Evolutionary conservation across 1,140 invertebrate genomes (phyloP).

Genomic region (Drosophila kurseongensis): DNA sequence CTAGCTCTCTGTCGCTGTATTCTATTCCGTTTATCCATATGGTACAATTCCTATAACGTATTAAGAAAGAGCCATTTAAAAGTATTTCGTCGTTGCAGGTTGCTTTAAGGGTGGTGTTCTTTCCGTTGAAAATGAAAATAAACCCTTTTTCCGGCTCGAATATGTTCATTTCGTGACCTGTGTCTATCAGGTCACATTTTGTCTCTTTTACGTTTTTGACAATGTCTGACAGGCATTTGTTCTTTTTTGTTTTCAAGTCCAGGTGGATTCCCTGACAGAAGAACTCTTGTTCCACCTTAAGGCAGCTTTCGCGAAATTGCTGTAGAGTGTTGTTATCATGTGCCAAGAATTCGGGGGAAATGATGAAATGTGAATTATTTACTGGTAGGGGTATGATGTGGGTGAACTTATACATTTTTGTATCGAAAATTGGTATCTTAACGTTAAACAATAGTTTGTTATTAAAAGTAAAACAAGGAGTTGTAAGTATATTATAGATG

Average conservation of each 20-base stretch:
- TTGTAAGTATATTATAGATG: conserved; percentile 8
- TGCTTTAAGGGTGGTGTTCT: conserved; percentile 1
- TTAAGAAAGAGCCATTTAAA: conserved; percentile 6
- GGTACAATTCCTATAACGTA: conserved; percentile 7
- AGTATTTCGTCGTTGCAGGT: background rate
- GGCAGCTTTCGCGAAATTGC: conserved; percentile 13
- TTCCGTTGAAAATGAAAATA: conserved; percentile 14
- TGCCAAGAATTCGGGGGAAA: conserved; percentile 3
- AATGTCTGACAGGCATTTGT: conserved; percentile 7
- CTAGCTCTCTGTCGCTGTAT: background rate
- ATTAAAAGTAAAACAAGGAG: conserved; percentile 8
- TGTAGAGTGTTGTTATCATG: conserved; percentile 5
- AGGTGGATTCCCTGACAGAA: conserved; percentile 8
- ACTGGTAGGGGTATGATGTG: background rate
- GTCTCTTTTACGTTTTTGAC: conserved; percentile 6
- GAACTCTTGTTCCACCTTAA: conserved; percentile 11
- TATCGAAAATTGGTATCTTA: conserved; percentile 18
- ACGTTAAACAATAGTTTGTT: conserved; percentile 18
- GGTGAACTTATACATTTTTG: conserved; percentile 10
- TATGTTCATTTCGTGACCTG: background rate
- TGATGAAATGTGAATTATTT: conserved; percentile 10
- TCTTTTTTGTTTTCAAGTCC: conserved; percentile 2
- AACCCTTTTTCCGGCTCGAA: conserved; percentile 5
- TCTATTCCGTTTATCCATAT: conserved; percentile 7
- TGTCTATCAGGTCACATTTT: conserved; percentile 1